Evolutionary conservation across 2,888 invertebrate species (phyloP).

Genomic region (Psylliodes chrysocephalus): DNA sequence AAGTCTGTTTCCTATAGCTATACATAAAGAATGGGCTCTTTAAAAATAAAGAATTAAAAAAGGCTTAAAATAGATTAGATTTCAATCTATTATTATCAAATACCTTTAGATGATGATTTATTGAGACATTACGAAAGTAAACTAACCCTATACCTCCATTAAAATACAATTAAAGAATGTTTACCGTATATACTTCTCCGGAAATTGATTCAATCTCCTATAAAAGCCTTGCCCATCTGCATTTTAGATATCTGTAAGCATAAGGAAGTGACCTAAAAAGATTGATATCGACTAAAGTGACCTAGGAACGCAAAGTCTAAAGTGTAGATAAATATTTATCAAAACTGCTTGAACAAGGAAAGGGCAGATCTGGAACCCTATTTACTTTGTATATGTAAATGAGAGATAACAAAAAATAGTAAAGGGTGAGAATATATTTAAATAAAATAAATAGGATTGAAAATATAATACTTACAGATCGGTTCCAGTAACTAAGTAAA

Average conservation of each 20-base stretch:
- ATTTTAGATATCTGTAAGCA: neutral
- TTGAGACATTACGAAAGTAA: too few relatives aligned
- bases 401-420: slow-evolving; percentile 1
- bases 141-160: too few relatives aligned
- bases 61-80: too few relatives aligned
- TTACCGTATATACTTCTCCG: neutral
- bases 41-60: too few relatives aligned
- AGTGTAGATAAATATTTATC: slow-evolving; percentile 12
- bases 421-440: too few relatives aligned
- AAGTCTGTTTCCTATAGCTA: too few relatives aligned
- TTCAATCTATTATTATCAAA: too few relatives aligned
- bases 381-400: slow-evolving; percentile 6
- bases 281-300: neutral
- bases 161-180: neutral
- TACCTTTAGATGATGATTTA: too few relatives aligned
- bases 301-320: neutral
- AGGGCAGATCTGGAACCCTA: neutral
- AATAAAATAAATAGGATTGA: too few relatives aligned
- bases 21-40: too few relatives aligned
- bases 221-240: slow-evolving; percentile 9
- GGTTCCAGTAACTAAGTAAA: too few relatives aligned
- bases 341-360: slow-evolving; percentile 9
- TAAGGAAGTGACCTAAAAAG: slow-evolving; percentile 16
- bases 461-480: too few relatives aligned
- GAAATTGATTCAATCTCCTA: neutral